Evolutionary conservation across 2,797 vertebrate species (phyloP), one percentile per base, ranked within the genome.

Genomic region (Enteromius fasciolatus): DNA sequence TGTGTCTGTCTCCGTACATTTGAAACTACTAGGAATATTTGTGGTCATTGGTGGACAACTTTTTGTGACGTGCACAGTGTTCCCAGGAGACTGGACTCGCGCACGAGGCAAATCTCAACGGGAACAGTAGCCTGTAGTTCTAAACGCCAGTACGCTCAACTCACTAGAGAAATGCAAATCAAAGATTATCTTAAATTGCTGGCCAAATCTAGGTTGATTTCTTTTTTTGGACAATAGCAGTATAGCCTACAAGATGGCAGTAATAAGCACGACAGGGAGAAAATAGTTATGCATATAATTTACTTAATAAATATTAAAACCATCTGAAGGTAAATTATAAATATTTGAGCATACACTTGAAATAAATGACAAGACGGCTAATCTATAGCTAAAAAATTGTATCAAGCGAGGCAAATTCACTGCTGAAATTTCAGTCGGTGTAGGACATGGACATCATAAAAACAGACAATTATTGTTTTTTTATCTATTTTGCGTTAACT

Each of bases 41-140:
- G 10, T 81, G 59, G 64, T 64, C 39, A 52, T 64, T 48, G 33
- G 14, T 31, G 74, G 17, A 69, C 18, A 61, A 78, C 61, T 41
- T 75, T 88, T 92, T 91, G 92, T 92, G 92, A 93, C 88, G 87
- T 84, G 89, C 86, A 63, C 89, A 89, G 87, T 81, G 86, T 87
- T 87, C 87, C 88, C 85, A 44, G 11, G 87, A 83, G 86, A 80
- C 76, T 69, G 46, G 50, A 64, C 61, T 66, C 74, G 87, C 52
- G 80, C 78, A 88, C 90, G 85, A 88, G 75, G 88, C 83, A 86
- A 91, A 88, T 94, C 93, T 91, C 88, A 48, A 84, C 80, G 81
- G 87, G 82, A 87, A 83, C 77, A 79, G 75, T 86, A 90, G 85
- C 82, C 87, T 87, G 41, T 11, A 81, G 85, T 5, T 52, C 18